A percentile compares a stretch with the other conserved stretches of the same genome.
These are phyloP conservation scores for Lepidurus packardi DNA, from an alignment of 1,140 invertebrate genomes.

Conservation along the genomic window DNA sequence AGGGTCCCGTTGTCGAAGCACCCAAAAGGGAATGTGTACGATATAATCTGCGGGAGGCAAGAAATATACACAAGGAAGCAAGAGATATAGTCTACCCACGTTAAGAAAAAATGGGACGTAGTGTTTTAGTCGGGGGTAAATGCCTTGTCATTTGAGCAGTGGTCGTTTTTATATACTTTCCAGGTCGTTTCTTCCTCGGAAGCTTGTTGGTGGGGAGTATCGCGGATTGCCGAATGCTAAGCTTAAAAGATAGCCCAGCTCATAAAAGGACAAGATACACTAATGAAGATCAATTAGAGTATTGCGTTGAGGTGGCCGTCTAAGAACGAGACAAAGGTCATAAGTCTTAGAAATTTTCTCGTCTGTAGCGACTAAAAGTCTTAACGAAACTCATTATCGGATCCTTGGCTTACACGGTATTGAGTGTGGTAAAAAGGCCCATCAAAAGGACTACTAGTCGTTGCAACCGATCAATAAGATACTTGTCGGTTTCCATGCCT, in stretches of 20 bases:
- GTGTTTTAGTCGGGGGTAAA: background rate
- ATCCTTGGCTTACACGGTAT: background rate
- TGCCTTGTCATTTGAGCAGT: slow-evolving; percentile 19
- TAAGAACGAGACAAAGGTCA: background rate
- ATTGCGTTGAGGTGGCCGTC: background rate
- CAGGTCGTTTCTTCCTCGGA: background rate
- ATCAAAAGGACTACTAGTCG: background rate
- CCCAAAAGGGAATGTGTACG: background rate
- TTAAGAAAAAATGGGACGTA: background rate
- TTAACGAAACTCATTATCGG: background rate
- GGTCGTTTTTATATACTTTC: background rate
- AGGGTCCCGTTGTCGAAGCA: background rate
- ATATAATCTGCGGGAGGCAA: background rate
- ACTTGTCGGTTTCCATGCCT: no score
- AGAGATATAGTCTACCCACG: background rate
- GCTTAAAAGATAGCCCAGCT: background rate
- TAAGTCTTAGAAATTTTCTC: background rate
- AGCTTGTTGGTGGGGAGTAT: background rate
- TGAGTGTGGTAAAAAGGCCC: background rate
- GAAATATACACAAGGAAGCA: background rate
- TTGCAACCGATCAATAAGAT: background rate
- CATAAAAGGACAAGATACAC: background rate
- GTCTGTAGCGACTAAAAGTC: background rate
- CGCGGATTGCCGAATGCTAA: background rate
- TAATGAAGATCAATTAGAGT: slow-evolving; percentile 3